These are phyloP conservation scores for Pseudochirops cupreus DNA, from an alignment of 2,797 vertebrate species.

Conservation along the genomic window DNA sequence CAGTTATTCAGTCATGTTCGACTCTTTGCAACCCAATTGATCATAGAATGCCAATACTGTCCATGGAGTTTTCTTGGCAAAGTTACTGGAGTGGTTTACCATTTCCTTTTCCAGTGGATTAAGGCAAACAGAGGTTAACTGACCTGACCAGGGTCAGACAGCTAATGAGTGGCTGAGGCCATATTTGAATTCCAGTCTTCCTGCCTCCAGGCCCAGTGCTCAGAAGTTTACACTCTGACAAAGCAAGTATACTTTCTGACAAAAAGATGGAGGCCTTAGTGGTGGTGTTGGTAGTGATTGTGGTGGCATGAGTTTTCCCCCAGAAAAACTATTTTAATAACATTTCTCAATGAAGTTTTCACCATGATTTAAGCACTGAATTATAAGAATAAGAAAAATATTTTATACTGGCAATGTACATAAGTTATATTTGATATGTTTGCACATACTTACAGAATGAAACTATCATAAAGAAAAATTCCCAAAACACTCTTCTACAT, in stretches of 20 bases:
- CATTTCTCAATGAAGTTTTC: neutral
- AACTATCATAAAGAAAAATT: neutral
- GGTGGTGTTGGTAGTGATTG: no score
- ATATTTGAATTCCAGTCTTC: no score
- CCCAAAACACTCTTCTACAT: neutral
- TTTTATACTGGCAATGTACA: neutral
- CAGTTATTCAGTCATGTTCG: neutral
- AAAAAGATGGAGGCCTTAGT: neutral
- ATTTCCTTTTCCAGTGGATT: neutral
- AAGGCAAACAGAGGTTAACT: neutral
- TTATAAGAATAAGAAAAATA: neutral
- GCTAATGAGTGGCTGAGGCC: no score
- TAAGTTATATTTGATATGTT: neutral
- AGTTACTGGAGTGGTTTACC: neutral
- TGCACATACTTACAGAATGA: neutral
- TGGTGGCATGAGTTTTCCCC: neutral
- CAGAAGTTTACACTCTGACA: neutral
- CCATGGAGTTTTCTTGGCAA: neutral
- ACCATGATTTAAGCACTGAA: neutral
- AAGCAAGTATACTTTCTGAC: neutral
- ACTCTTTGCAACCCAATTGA: neutral
- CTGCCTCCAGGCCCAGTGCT: no score
- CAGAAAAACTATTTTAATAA: neutral
- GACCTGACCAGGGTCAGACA: neutral
- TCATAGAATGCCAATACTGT: neutral